Evolutionary conservation across 2,113 vertebrate species (phyloP).

Genomic region (Ia io): DNA sequence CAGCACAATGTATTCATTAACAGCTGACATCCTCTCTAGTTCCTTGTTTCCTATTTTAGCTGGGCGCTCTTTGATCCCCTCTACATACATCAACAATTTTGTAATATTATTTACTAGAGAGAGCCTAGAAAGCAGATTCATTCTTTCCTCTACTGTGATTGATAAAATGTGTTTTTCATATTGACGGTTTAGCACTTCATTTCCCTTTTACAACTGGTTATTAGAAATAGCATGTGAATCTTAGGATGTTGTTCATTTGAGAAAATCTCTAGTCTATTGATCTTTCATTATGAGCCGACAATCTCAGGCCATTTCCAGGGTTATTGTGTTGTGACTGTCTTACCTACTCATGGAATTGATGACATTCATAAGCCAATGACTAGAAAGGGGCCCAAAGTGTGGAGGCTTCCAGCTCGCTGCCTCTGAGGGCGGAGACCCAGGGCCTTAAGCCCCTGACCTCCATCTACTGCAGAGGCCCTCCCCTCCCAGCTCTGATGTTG

Average conservation of each 20-base stretch:
- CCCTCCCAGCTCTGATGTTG: background rate
- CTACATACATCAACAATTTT: background rate
- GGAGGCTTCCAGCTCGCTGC: background rate
- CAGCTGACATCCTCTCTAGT: background rate
- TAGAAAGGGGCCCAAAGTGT: background rate
- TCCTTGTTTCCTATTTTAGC: background rate
- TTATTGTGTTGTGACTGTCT: background rate
- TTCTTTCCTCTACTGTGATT: slow-evolving; percentile 11
- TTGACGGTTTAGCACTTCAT: background rate
- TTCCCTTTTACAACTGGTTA: background rate
- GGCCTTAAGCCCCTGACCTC: background rate
- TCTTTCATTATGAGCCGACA: background rate
- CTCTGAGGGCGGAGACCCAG: background rate
- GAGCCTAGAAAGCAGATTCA: background rate
- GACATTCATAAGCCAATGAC: background rate
- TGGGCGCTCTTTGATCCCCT: background rate
- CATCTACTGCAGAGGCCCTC: background rate
- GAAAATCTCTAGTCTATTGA: background rate
- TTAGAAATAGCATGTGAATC: background rate
- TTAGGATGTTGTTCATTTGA: background rate
- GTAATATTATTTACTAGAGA: background rate
- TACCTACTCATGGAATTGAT: background rate
- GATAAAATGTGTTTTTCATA: background rate
- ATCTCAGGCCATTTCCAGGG: background rate
- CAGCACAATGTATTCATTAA: background rate